Evolutionary conservation across 2,797 vertebrate genomes (phyloP).

Genomic region (Pelodytes ibericus): DNA sequence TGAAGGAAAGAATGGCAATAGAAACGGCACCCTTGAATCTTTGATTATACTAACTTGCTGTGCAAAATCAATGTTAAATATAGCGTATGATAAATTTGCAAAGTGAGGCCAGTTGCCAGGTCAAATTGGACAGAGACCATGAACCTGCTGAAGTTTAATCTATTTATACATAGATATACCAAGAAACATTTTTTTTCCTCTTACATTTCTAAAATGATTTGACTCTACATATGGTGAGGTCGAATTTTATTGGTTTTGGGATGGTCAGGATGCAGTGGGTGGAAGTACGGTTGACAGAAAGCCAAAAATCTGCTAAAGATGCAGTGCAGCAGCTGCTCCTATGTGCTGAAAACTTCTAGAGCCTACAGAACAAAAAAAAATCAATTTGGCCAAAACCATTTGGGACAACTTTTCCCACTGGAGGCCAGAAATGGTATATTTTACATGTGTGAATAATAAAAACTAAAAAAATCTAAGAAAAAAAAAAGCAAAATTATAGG

Average conservation of each 20-base stretch:
- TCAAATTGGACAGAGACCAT: conserved; percentile 28
- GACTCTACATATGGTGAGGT: conserved; percentile 20
- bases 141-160: conserved; percentile 23
- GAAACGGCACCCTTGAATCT: not conserved
- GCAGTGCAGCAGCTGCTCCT: not conserved
- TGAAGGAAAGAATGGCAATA: no score
- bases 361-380: not conserved
- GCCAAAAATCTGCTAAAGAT: conserved; percentile 17
- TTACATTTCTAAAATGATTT: conserved; percentile 23
- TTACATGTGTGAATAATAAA: no score
- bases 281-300: not conserved
- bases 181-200: conserved; percentile 12
- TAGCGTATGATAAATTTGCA: conserved; percentile 32
- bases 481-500: no score
- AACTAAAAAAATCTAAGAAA: no score
- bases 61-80: conserved; percentile 30
- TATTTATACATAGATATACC: conserved; percentile 33
- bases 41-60: not conserved
- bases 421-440: no score
- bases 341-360: not conserved
- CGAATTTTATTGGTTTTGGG: conserved; percentile 1
- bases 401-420: no score
- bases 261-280: conserved; percentile 12
- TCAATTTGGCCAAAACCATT: no score
- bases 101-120: conserved; percentile 27